Evolutionary conservation across 2,888 invertebrate species (phyloP).

Genomic region (Flexamia atlantica): DNA sequence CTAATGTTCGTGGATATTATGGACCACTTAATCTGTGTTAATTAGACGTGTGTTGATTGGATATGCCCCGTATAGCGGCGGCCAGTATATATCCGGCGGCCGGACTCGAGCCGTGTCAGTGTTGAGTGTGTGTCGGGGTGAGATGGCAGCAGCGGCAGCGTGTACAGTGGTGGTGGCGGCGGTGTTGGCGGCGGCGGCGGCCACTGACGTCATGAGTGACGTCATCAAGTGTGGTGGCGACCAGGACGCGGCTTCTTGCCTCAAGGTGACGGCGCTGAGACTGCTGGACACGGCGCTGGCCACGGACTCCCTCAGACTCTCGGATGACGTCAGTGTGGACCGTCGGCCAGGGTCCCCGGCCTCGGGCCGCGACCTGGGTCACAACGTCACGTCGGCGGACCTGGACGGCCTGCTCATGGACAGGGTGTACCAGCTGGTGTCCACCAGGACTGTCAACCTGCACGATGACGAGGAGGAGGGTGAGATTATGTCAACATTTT

Average conservation of each 20-base stretch:
- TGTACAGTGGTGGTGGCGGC: neutral
- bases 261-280: constrained; percentile 23
- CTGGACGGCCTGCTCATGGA: constrained; percentile 20
- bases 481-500: neutral
- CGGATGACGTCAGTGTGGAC: constrained; percentile 26
- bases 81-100: neutral
- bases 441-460: constrained; percentile 12
- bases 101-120: neutral
- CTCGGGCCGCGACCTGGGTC: neutral
- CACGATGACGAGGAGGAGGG: neutral
- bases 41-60: constrained; percentile 20
- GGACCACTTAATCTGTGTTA: neutral
- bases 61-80: constrained; percentile 20
- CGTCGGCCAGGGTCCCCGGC: neutral
- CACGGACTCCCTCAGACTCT: constrained; percentile 21
- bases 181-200: constrained; percentile 10
- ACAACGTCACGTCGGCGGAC: neutral
- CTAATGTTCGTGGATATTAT: neutral
- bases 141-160: constrained; percentile 6
- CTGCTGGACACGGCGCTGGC: constrained; percentile 37
- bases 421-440: neutral
- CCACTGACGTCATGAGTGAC: constrained; percentile 21
- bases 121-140: neutral
- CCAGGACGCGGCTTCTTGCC: constrained; percentile 29
- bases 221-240: constrained; percentile 34